Conservation (phyloP, 92 coral and sea anemone species). For the Paragorgia papillata region DNA sequence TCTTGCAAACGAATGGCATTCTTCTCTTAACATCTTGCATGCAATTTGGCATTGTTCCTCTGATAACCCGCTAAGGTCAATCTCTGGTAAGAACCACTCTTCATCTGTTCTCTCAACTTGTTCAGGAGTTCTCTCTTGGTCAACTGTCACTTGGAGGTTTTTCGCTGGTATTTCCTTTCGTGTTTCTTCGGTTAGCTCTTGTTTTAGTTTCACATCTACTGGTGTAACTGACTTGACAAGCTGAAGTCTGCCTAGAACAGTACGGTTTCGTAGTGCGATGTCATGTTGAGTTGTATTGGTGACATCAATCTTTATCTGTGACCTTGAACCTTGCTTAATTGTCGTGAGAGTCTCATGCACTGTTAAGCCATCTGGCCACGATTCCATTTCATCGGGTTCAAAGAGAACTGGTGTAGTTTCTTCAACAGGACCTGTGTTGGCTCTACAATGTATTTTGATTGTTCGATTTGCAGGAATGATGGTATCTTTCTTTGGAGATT, state of each 20-base stretch:
- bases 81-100: neutral
- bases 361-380: neutral
- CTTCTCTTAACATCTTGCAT: conserved; percentile 35
- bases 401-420: conserved; percentile 25
- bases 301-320: conserved; percentile 18
- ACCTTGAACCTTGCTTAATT: conserved; percentile 26
- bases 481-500: conserved; percentile 39
- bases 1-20: conserved; percentile 37
- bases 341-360: conserved; percentile 31
- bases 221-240: conserved; percentile 42
- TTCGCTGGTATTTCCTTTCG: no score
- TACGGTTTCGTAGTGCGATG: conserved; percentile 10
- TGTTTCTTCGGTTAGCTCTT: neutral
- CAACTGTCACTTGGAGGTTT: no score
- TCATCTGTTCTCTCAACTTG: neutral
- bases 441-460: conserved; percentile 50
- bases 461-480: conserved; percentile 48
- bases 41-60: neutral
- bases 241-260: conserved; percentile 12
- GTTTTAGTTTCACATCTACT: conserved; percentile 8
- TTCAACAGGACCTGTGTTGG: conserved; percentile 57
- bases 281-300: conserved; percentile 39
- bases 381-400: conserved; percentile 18
- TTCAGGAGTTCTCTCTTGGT: neutral
- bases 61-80: conserved; percentile 2